These are phyloP conservation scores for Drosophila mimetica DNA, from an alignment of 2,888 invertebrate species.

Conservation along the genomic window DNA sequence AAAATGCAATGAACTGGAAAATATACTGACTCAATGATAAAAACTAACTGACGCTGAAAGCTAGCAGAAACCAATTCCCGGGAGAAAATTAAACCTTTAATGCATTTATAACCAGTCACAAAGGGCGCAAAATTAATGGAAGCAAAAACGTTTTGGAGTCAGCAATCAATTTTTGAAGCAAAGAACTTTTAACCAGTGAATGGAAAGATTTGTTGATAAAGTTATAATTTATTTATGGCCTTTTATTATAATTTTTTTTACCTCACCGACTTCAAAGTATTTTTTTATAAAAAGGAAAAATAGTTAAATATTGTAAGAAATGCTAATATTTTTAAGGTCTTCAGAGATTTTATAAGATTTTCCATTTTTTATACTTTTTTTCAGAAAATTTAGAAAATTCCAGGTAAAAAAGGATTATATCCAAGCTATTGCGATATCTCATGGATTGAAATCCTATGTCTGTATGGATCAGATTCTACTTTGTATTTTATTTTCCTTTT, in stretches of 20 bases:
- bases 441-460: too few relatives aligned
- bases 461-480: neutral
- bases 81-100: conserved; percentile 10
- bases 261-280: too few relatives aligned
- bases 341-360: too few relatives aligned
- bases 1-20: conserved; percentile 52
- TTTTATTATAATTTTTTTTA: too few relatives aligned
- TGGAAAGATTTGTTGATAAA: neutral
- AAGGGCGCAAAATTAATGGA: neutral
- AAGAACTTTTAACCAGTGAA: neutral
- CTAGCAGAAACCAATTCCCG: conserved; percentile 32
- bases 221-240: too few relatives aligned
- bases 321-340: too few relatives aligned
- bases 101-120: neutral
- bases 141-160: neutral
- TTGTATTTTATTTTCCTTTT: neutral
- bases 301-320: too few relatives aligned
- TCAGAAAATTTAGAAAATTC: too few relatives aligned
- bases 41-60: conserved; percentile 50
- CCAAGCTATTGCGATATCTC: neutral
- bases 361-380: too few relatives aligned
- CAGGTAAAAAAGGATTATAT: too few relatives aligned
- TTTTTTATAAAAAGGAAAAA: too few relatives aligned
- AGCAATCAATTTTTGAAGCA: neutral
- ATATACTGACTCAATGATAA: conserved; percentile 52